Evolutionary conservation across 2,797 vertebrate genomes (phyloP), one percentile per base, ranked within the genome.

Genomic region (Eurystomus glaucurus): DNA sequence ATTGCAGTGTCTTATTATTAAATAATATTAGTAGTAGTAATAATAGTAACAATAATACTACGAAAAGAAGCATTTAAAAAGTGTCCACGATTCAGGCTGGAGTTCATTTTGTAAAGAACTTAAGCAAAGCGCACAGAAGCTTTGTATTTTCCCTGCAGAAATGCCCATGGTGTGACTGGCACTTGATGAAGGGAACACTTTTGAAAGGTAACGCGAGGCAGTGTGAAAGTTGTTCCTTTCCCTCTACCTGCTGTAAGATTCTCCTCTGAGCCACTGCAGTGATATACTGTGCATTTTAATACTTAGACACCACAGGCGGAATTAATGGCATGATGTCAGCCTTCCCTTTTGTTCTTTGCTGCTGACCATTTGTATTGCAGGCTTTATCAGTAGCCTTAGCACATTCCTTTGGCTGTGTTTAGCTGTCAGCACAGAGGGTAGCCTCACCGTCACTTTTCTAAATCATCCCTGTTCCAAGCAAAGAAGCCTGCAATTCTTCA

Each of bases 281-380:
- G 85, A 46, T 83, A 15, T 2, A 6, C 37, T 2, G 7, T 85
- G 50, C 11, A 6, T 88, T 82, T 68, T 76, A 89, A 51, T 91
- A 39, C 46, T 31, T 11, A 25, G 45, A 43, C 85, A 60, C 82
- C 88, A 28, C 10, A 1, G 90, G 43, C 88, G 46, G 86, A 74
- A 84, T 92, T 78, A 92, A 85, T 94, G 91, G 74, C 83, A 46
- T 9, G n/a, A 81, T 91, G 76, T 95, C 86, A 75, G 88, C 82
- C 82, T 83, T 83, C 37, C 76, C 94, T 89, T 97, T 97, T 97
- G 83, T 97, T 96, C 94, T 86, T 70, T 69, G 77, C 21, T 50
- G 84, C 93, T 94, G 96, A 50, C 90, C 93, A 10, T 87, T 95
- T 91, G 74, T 68, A 55, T 18, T 7, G 41, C 37, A 2, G 72